Evolutionary conservation across 2,113 vertebrate genomes (phyloP), one percentile per base, ranked within the genome.

Genomic region (Grus americana): DNA sequence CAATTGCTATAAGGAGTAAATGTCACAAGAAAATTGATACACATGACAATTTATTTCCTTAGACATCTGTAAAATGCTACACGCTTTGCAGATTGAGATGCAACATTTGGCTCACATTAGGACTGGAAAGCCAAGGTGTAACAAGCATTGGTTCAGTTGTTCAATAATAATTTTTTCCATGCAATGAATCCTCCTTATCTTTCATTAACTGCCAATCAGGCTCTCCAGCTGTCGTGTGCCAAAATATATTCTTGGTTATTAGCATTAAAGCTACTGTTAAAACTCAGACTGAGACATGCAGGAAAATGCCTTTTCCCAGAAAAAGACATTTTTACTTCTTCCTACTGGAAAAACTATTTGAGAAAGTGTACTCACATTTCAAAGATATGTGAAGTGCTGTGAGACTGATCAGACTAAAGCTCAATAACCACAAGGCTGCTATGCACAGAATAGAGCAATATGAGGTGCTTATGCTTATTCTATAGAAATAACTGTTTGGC

Each of bases 101-200:
- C 92, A 91, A 73, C 88, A 86, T 92, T 97, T 97, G 93, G 86
- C 86, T 95, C 47, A 71, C 59, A 72, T 90, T 95, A 94, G 61
- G 61, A 44, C 52, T 86, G 90, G 72, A 95, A 94, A 75, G 57
- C 47, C 44, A 88, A 94, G 75, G 79, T 93, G 44, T 91, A 94
- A 74, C 68, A 92, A 84, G 46, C 61, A 57, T 29, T 67, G 82
- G 72, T 91, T 96, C 75, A 84, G 61, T 91, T 73, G 9, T 71
- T 96, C 86, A 80, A 34, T 88, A 91, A 80, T 94, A 90, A 34
- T 88, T 83, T 95, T 95, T 95, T 94, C 96, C 95, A 38, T 90
- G 82, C 85, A 93, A 83, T 63, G 88, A 94, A 84, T 94, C 72
- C 67, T 93, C 38, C 79, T 90, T 93, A 90, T 96, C 93, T 94